These are phyloP conservation scores for Promerops cafer DNA, from an alignment of 2,113 vertebrate species.

Conservation along the genomic window DNA sequence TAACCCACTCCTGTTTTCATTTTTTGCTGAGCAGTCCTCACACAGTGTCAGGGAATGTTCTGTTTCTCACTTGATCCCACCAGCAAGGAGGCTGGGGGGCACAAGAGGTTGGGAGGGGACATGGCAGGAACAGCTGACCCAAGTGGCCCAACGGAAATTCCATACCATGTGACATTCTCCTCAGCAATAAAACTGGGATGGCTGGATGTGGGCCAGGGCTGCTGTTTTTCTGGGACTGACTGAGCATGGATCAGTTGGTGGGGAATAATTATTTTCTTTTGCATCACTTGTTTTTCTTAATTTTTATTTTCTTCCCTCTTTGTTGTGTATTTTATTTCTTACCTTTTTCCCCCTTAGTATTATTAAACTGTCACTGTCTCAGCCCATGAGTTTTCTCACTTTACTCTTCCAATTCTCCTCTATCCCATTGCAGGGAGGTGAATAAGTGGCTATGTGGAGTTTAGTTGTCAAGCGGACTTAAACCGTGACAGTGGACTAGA, in stretches of 20 bases:
- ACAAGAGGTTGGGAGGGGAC: no score
- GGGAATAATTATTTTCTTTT: background rate
- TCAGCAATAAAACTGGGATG: background rate
- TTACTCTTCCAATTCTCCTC: background rate
- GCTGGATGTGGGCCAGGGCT: background rate
- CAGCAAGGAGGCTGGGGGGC: background rate
- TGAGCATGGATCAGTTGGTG: fast-evolving
- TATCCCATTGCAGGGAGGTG: background rate
- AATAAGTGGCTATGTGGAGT: background rate
- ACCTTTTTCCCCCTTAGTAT: background rate
- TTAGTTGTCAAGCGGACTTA: background rate
- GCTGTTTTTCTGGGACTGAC: background rate
- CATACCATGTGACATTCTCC: background rate
- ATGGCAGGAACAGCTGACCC: background rate
- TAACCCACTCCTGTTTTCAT: background rate
- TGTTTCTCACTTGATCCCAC: background rate
- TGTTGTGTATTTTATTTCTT: no score
- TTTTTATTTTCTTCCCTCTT: background rate
- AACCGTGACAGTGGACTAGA: background rate
- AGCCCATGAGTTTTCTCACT: background rate
- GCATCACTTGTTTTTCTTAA: background rate
- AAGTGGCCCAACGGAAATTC: background rate
- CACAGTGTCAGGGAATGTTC: background rate
- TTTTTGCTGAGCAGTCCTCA: background rate
- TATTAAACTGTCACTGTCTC: background rate